phyloP scores from a whole-genome alignment of 2,888 invertebrate genomes.

The Brenthis hecate region DNA sequence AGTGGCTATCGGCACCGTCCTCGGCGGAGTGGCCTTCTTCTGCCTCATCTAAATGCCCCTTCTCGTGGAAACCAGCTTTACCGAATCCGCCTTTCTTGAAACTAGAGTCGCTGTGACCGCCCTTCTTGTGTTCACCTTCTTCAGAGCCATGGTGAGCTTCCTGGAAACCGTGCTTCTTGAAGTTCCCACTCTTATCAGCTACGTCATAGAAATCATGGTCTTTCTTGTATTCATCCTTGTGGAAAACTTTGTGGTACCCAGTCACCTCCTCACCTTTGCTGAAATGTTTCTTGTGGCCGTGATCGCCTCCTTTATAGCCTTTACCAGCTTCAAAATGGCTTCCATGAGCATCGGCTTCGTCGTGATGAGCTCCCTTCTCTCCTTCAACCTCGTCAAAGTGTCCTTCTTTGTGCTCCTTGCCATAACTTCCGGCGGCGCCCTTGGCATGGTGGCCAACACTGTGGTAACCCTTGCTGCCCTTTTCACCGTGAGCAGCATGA shows the following conservation, averaged over 20 bases:
- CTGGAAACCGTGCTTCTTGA: slow-evolving; percentile 83
- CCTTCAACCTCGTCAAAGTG: slow-evolving; percentile 79
- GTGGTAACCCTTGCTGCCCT: slow-evolving; percentile 81
- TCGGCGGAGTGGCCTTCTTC: slow-evolving; percentile 82
- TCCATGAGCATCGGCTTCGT: slow-evolving; percentile 80
- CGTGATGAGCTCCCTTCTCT: slow-evolving; percentile 78
- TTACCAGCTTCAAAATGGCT: slow-evolving; percentile 78
- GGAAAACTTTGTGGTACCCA: slow-evolving; percentile 88
- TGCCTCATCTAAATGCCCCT: slow-evolving; percentile 79
- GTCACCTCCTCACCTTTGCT: slow-evolving; percentile 87
- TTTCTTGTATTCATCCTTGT: slow-evolving; percentile 90
- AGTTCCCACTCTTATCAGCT: slow-evolving; percentile 85
- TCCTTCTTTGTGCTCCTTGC: slow-evolving; percentile 78
- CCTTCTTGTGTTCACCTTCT: slow-evolving; percentile 82
- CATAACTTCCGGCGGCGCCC: slow-evolving; percentile 80
- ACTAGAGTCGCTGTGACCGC: slow-evolving; percentile 77
- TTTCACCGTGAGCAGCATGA: slow-evolving; percentile 78
- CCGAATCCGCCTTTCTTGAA: slow-evolving; percentile 78
- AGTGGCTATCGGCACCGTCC: slow-evolving; percentile 80
- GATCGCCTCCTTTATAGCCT: slow-evolving; percentile 81
- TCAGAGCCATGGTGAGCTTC: slow-evolving; percentile 79
- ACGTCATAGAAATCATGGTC: slow-evolving; percentile 90
- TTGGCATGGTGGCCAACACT: slow-evolving; percentile 79
- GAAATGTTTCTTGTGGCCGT: slow-evolving; percentile 82
- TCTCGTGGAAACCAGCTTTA: slow-evolving; percentile 81